Conservation (phyloP, 2,888 invertebrate species). For the Drosophila atripex region DNA sequence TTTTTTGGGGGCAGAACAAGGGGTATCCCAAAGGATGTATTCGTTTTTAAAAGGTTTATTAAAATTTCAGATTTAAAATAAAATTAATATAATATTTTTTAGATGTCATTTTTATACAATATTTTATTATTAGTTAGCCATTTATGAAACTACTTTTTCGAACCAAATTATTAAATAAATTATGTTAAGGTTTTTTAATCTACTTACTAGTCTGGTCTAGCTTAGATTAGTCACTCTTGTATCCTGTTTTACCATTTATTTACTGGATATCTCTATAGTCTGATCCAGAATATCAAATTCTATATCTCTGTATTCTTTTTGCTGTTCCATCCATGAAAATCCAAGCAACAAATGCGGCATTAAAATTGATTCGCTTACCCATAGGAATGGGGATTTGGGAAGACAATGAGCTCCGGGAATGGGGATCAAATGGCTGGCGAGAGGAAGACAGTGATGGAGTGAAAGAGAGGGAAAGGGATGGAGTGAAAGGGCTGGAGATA, state of each 20-base stretch:
- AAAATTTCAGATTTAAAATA: background rate
- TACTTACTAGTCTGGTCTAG: no score
- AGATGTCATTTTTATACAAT: no score
- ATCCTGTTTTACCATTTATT: background rate
- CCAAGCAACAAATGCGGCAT: conserved; percentile 71
- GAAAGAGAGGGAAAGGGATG: background rate
- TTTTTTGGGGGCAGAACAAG: background rate
- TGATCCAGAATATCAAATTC: conserved; percentile 8
- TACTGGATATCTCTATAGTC: conserved; percentile 8
- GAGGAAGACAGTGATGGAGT: background rate
- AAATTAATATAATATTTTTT: no score
- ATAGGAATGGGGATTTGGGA: background rate
- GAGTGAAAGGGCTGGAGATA: conserved; percentile 10
- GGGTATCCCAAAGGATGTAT: background rate
- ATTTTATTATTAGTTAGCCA: no score
- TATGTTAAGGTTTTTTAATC: no score
- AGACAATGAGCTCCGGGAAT: conserved; percentile 10
- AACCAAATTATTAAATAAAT: no score
- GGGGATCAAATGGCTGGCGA: background rate
- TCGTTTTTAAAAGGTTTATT: background rate
- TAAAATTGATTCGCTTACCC: conserved; percentile 78
- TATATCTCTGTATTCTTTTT: conserved; percentile 20
- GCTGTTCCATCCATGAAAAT: conserved; percentile 51
- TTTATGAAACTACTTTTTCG: no score
- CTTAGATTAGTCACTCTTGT: no score